Conservation (phyloP, 2,888 invertebrate species). For the Deladenus siricidicola region DNA sequence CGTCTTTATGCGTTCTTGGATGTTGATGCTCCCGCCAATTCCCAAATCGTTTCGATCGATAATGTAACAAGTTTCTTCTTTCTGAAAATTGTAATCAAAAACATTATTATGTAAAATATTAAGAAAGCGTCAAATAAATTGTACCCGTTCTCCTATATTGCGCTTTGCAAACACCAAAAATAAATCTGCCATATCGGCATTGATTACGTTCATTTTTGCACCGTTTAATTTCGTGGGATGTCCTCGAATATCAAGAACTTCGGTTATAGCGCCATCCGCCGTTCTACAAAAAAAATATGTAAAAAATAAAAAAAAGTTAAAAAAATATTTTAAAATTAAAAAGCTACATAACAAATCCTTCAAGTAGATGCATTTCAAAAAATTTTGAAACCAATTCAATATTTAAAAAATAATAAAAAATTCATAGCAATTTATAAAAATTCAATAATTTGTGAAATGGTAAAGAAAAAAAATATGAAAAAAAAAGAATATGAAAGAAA, state of each 20-base stretch:
- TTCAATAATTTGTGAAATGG: too few species aligned
- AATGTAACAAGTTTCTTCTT: slow-evolving; percentile 16
- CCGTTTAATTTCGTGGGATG: slow-evolving; percentile 1
- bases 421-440: too few species aligned
- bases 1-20: slow-evolving; percentile 22
- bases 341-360: too few species aligned
- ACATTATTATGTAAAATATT: not conserved
- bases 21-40: slow-evolving; percentile 21
- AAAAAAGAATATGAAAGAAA: too few species aligned
- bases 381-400: too few species aligned
- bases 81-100: slow-evolving; percentile 3
- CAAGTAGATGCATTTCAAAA: too few species aligned
- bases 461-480: too few species aligned
- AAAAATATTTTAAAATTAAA: too few species aligned
- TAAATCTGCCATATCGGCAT: slow-evolving; percentile 42
- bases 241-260: slow-evolving; percentile 8
- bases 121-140: not conserved
- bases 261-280: slow-evolving; percentile 2
- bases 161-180: slow-evolving; percentile 41
- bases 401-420: too few species aligned
- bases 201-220: slow-evolving; percentile 38
- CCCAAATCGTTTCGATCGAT: slow-evolving; percentile 20
- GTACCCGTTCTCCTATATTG: slow-evolving; percentile 15
- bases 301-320: too few species aligned
- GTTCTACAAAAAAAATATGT: slow-evolving; percentile 4